Base-by-base conservation (phyloP, 2,797 vertebrate species). In the Sebastes vulpes region DNA sequence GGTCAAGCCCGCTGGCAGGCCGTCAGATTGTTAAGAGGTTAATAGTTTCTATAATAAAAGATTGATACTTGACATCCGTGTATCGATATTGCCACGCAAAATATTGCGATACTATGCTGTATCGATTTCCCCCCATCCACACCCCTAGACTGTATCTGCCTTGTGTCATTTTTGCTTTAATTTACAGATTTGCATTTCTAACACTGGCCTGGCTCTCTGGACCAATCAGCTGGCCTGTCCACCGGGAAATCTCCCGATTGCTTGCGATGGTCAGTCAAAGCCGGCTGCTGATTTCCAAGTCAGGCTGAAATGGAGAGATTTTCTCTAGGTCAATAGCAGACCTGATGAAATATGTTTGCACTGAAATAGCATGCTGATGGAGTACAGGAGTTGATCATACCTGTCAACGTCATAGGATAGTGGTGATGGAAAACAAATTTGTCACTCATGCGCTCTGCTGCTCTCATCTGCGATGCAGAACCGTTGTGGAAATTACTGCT, bases 281-380 rank as follows among this genome's bases (percentile, higher is more conserved):
- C 16, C 42, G 0, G 69, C 48, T 61, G 56, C 52, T 70, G 75
- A 61, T 75, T 83, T 83, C 26, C 11, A 73, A 56, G 14, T 81
- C 61, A 8, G 14, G 9, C 64, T 75, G 26, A 71, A 75, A 72
- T 46, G 5, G 38, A 61, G 28, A 21, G 59, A 42, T 64, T 60
- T 54, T 29, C 12, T 42, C 6, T 11, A 5, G 29, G 35, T 31
- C 38, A 8, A 21, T 46, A 48, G 29, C 46, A 57, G 8, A 48
- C 1, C 23, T 10, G 38, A 54, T n/a, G 6, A 59, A 31, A 29
- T 57, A 48, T 68, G 29, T 75, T 18, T 20, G 58, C 32, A 26
- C 60, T 69, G 23, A 11, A 57, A 32, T 31, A 9, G 48, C 28
- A 18, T 11, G 2, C 28, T 69, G 4, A 48, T 57, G 2, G 32